phyloP scores from a whole-genome alignment of 2,888 invertebrate genomes.

The Papilio protenor region DNA sequence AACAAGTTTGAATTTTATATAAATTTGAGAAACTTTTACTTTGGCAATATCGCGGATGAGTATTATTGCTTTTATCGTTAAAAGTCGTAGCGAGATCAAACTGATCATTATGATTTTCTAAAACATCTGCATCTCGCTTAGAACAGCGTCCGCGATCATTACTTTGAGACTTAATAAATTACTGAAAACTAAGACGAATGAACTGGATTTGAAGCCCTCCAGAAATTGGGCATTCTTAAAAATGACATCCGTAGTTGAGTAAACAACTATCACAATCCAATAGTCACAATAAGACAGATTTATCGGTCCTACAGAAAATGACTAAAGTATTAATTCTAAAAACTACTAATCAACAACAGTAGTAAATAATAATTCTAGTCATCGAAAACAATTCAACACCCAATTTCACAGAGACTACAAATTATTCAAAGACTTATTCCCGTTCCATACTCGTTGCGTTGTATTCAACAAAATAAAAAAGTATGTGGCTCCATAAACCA shows the following conservation, averaged over 20 bases:
- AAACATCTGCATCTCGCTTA: background rate
- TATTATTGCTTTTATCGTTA: slow-evolving; percentile 3
- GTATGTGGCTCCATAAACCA: background rate
- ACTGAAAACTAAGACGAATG: background rate
- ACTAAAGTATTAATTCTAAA: background rate
- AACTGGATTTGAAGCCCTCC: background rate
- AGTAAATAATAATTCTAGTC: background rate
- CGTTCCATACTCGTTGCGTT: slow-evolving; percentile 3
- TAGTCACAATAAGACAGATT: too few species aligned
- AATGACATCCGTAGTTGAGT: too few species aligned
- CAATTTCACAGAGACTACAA: background rate
- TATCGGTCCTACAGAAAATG: background rate
- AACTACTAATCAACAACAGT: background rate
- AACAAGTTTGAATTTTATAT: slow-evolving; percentile 32
- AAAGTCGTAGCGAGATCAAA: background rate
- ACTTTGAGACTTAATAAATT: background rate
- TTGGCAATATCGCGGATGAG: slow-evolving; percentile 10
- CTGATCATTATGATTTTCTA: background rate
- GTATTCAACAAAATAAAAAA: slow-evolving; percentile 24
- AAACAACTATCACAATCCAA: too few species aligned
- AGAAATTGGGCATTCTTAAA: too few species aligned
- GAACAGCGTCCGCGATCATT: background rate
- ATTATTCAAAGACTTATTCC: slow-evolving; percentile 16
- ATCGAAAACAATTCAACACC: background rate
- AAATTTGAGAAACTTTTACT: slow-evolving; percentile 33